These are phyloP conservation scores for Drosophila obscura DNA, from an alignment of 1,140 invertebrate genomes.

Conservation along the genomic window DNA sequence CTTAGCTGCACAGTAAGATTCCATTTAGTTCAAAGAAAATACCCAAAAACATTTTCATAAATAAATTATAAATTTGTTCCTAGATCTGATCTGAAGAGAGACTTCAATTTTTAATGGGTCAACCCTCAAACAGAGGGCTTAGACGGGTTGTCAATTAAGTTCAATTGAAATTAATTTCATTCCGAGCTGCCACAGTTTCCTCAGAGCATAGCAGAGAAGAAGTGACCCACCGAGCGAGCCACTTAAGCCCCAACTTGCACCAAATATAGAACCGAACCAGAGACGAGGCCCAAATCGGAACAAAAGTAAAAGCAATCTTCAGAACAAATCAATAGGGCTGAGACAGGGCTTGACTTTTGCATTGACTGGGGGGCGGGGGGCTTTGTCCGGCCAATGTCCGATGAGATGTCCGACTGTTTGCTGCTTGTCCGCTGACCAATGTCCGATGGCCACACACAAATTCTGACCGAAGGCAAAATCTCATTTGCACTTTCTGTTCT, in stretches of 20 bases:
- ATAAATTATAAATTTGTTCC: slow-evolving; percentile 7
- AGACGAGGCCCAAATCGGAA: slow-evolving; percentile 4
- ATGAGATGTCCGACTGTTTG: background rate
- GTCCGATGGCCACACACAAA: slow-evolving; percentile 36
- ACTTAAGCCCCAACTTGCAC: slow-evolving; percentile 37
- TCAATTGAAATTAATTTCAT: slow-evolving; percentile 74
- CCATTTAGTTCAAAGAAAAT: too few relatives aligned
- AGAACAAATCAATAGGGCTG: slow-evolving; percentile 48
- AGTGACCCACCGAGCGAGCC: slow-evolving; percentile 17
- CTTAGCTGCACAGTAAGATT: too few relatives aligned
- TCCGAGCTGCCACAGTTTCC: slow-evolving; percentile 39
- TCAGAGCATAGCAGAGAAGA: background rate
- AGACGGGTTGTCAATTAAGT: slow-evolving; percentile 60
- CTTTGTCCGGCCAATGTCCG: slow-evolving; percentile 1
- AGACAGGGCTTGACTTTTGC: slow-evolving; percentile 20
- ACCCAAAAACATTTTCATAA: background rate
- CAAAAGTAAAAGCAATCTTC: slow-evolving; percentile 9
- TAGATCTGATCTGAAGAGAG: background rate
- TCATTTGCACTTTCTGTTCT: slow-evolving; percentile 68
- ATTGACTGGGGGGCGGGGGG: background rate
- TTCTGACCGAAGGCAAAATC: slow-evolving; percentile 51
- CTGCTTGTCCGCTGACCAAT: slow-evolving; percentile 20
- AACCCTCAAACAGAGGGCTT: slow-evolving; percentile 8
- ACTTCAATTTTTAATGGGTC: slow-evolving; percentile 23
- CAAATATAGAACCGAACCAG: slow-evolving; percentile 13